These are phyloP conservation scores for Heteromormyrus szaboi DNA, from an alignment of 2,797 vertebrate species.

Conservation along the genomic window DNA sequence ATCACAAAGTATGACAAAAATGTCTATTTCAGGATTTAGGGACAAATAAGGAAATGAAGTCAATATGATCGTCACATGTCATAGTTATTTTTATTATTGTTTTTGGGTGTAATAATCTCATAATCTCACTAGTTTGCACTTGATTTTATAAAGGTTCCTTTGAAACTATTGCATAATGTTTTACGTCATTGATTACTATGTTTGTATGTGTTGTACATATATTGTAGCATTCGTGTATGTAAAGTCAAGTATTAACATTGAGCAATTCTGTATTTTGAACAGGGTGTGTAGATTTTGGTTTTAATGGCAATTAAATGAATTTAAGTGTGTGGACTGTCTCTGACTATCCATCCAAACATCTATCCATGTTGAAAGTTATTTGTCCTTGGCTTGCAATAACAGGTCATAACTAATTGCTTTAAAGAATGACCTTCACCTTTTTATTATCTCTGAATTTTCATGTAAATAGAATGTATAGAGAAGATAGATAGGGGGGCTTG, in stretches of 20 bases:
- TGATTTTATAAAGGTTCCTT: background rate
- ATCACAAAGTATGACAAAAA: background rate
- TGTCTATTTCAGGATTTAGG: background rate
- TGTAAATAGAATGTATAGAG: background rate
- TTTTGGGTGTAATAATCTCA: background rate
- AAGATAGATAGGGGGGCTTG: background rate
- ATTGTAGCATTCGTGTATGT: background rate
- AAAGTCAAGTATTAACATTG: background rate
- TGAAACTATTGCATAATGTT: background rate
- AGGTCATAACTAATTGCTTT: background rate
- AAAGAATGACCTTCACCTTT: background rate
- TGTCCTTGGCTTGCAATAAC: background rate
- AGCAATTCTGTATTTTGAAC: background rate
- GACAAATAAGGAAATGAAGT: background rate
- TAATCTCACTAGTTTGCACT: background rate
- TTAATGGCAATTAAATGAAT: background rate
- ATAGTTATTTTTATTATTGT: background rate
- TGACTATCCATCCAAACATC: background rate
- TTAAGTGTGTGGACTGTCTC: background rate
- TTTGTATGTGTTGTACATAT: constrained; percentile 4
- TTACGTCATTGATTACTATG: background rate
- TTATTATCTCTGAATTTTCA: background rate
- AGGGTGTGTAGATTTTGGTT: background rate
- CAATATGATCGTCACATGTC: background rate
- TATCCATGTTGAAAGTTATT: background rate